These are phyloP conservation scores for Chrysemys picta DNA, from an alignment of 2,113 vertebrate genomes.

Conservation along the genomic window DNA sequence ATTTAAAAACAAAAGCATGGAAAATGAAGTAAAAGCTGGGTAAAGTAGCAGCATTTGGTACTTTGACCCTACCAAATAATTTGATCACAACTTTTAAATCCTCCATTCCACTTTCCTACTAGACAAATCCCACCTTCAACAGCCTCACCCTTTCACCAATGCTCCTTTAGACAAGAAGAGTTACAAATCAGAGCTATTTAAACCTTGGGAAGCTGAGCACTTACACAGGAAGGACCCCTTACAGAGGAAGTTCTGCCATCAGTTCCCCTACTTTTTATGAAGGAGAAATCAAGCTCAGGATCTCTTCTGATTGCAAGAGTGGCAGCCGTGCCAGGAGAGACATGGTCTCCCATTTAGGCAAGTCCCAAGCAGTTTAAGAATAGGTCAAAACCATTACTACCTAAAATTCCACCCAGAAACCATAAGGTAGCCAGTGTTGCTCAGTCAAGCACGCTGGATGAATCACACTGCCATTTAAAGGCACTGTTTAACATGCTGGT, in stretches of 20 bases:
- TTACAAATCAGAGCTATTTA: background rate
- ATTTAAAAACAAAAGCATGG: background rate
- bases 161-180: accelerated
- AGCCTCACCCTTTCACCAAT: background rate
- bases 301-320: background rate
- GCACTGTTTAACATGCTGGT: background rate
- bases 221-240: background rate
- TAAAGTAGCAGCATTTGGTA: background rate
- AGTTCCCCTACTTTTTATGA: background rate
- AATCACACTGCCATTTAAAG: background rate
- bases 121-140: background rate
- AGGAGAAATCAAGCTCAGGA: background rate
- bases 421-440: background rate
- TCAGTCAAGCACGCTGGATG: background rate
- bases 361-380: background rate
- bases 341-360: background rate
- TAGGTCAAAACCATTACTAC: background rate
- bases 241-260: background rate
- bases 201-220: background rate
- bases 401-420: background rate
- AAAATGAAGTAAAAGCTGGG: background rate
- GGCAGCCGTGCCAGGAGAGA: background rate
- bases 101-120: background rate
- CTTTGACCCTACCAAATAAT: no score
- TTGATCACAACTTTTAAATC: background rate